phyloP scores from a whole-genome alignment of 2,113 vertebrate genomes.

The Gavialis gangeticus region DNA sequence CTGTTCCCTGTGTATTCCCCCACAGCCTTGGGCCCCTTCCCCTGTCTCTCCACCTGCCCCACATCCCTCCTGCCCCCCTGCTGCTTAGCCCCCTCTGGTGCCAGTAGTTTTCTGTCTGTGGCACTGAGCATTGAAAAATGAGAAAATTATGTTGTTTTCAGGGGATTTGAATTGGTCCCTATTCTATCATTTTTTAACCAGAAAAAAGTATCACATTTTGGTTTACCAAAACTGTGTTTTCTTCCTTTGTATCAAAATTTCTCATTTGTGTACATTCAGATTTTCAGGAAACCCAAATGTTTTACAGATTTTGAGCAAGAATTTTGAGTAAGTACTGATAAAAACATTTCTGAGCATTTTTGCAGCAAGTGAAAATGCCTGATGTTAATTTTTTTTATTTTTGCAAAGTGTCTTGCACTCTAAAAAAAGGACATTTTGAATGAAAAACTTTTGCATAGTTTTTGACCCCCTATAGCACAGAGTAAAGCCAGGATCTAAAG shows the following conservation, averaged over 20 bases:
- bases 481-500: constrained; percentile 29
- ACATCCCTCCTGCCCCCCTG: too few species aligned
- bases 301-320: not conserved
- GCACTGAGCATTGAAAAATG: too few species aligned
- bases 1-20: too few species aligned
- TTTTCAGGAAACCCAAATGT: not conserved
- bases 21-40: too few species aligned
- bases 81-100: too few species aligned
- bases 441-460: not conserved
- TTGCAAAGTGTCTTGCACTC: too few species aligned
- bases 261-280: not conserved
- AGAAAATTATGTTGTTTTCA: not conserved
- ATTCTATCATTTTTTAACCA: not conserved
- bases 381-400: too few species aligned
- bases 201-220: not conserved
- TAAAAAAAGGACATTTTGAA: not conserved
- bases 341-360: not conserved
- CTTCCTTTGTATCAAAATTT: not conserved
- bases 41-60: too few species aligned
- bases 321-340: not conserved
- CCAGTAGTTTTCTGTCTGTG: too few species aligned
- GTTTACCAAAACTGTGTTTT: not conserved
- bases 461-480: constrained; percentile 8
- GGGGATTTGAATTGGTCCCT: not conserved
- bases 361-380: too few species aligned